phyloP scores from a whole-genome alignment of 2,888 invertebrate species.

The Tetragnatha montana region DNA sequence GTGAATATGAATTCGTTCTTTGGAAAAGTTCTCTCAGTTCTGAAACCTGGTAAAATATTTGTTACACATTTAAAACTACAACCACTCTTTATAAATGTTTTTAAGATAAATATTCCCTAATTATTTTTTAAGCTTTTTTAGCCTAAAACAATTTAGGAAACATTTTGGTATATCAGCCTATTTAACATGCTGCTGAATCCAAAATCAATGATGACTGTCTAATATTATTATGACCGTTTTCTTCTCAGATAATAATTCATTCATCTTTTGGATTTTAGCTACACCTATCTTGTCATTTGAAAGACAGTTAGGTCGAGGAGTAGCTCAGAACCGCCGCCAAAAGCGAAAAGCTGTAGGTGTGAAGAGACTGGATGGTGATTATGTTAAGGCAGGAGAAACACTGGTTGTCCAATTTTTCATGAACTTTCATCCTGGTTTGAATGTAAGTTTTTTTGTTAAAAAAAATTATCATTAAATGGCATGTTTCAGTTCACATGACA shows the following conservation, averaged over 20 bases:
- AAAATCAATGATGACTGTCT: too few relatives aligned
- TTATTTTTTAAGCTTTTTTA: too few relatives aligned
- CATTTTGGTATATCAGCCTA: too few relatives aligned
- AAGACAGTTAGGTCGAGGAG: conserved; percentile 20
- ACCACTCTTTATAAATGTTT: too few relatives aligned
- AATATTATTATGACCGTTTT: background rate
- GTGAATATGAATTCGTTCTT: background rate
- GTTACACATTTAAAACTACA: too few relatives aligned
- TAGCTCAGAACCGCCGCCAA: conserved; percentile 37
- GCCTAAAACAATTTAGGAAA: too few relatives aligned
- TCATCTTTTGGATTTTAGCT: conserved; percentile 3
- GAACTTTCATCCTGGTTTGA: conserved; percentile 66
- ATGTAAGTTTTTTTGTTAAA: conserved; percentile 41
- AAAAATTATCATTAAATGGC: background rate
- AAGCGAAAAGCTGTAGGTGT: conserved; percentile 42
- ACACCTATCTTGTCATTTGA: conserved; percentile 17
- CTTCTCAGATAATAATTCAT: background rate
- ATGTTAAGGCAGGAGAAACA: conserved; percentile 43
- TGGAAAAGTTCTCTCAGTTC: background rate
- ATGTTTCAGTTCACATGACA: background rate
- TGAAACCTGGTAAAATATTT: conserved; percentile 1
- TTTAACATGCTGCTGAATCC: too few relatives aligned
- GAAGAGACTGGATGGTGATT: conserved; percentile 62
- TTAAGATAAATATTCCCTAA: too few relatives aligned
- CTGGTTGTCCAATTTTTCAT: conserved; percentile 47